These are phyloP conservation scores for Magallana gigas DNA, from an alignment of 1,140 invertebrate species.

Conservation along the genomic window DNA sequence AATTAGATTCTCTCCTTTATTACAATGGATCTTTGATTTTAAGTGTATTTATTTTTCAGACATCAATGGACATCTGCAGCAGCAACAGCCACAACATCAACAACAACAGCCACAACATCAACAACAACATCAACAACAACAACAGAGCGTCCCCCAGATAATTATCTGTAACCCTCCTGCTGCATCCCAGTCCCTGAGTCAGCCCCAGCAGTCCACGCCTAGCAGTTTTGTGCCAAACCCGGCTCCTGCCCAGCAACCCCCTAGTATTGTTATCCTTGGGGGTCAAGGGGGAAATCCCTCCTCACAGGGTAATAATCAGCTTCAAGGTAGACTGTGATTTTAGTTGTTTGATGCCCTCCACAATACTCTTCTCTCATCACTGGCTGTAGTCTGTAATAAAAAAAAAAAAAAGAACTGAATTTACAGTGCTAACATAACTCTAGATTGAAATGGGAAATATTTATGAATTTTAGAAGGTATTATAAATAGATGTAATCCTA, in stretches of 20 bases:
- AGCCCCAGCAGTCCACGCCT: background rate
- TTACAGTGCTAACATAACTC: too few relatives aligned
- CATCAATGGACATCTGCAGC: conserved; percentile 3
- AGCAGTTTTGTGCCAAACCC: conserved; percentile 27
- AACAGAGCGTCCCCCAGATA: conserved; percentile 8
- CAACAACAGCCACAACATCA: background rate
- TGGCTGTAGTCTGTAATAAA: background rate
- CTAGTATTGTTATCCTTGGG: conserved; percentile 20
- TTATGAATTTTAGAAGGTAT: background rate
- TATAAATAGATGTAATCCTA: too few relatives aligned
- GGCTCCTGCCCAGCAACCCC: background rate
- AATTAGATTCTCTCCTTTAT: too few relatives aligned
- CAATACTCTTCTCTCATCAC: background rate
- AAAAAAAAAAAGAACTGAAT: background rate
- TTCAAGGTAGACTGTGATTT: background rate
- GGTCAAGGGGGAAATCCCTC: conserved; percentile 13
- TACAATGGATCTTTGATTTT: too few relatives aligned
- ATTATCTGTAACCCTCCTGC: conserved; percentile 19
- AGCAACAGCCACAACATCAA: background rate
- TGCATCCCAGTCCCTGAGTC: background rate
- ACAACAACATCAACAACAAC: background rate
- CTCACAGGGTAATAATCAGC: conserved; percentile 17
- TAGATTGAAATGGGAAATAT: background rate
- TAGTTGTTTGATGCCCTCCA: background rate
- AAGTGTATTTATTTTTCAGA: background rate